phyloP scores from a whole-genome alignment of 2,888 invertebrate genomes.

The Parthenolecanium corni region DNA sequence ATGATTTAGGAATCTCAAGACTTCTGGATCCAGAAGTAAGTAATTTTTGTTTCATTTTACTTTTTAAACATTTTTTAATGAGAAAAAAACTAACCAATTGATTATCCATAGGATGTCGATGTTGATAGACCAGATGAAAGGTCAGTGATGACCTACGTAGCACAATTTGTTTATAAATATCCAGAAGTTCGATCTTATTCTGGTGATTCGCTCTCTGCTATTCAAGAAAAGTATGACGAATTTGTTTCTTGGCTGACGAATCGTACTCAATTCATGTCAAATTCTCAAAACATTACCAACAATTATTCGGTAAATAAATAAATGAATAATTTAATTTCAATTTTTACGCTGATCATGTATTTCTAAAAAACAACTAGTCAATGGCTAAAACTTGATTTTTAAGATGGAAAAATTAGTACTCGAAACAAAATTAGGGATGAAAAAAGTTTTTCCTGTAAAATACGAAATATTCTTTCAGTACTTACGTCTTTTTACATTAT shows the following conservation, averaged over 20 bases:
- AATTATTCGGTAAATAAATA: constrained; percentile 51
- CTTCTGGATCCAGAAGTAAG: constrained; percentile 72
- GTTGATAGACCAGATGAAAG: constrained; percentile 78
- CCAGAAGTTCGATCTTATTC: constrained; percentile 57
- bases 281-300: constrained; percentile 55
- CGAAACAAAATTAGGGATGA: too few species aligned
- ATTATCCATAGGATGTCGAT: constrained; percentile 34
- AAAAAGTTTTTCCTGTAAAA: too few species aligned
- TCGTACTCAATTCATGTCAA: constrained; percentile 54
- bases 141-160: constrained; percentile 97
- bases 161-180: constrained; percentile 92
- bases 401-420: too few species aligned
- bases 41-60: not conserved
- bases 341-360: not conserved
- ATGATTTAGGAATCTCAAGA: constrained; percentile 78
- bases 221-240: constrained; percentile 69
- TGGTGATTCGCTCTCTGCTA: constrained; percentile 48
- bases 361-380: not conserved
- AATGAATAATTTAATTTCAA: not conserved
- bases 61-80: not conserved
- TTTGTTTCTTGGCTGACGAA: constrained; percentile 71
- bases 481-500: too few species aligned
- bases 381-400: not conserved
- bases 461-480: too few species aligned
- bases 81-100: not conserved